Base-by-base conservation (phyloP, 1,140 invertebrate genomes). In the Drosophila ironensis region DNA sequence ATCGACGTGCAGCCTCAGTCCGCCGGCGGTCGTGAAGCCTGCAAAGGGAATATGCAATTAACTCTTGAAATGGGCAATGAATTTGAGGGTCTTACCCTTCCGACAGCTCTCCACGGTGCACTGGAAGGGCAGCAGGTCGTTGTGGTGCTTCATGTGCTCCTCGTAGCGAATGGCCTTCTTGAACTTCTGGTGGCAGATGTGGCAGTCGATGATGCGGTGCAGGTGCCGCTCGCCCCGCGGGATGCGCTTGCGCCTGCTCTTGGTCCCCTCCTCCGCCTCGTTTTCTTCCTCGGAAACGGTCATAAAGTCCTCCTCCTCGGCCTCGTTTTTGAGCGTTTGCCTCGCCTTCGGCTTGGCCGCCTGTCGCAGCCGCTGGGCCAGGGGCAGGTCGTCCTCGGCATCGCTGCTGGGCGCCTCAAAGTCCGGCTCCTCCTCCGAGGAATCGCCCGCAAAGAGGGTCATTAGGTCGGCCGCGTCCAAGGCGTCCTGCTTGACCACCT, bases 141-240 rank as follows among this genome's bases (percentile, higher is more conserved):
- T 88, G 42, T 89, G 88, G 38, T 88, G 74, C 51, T 86, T 88
- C 88, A 89, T 89, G 35, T 89, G 88, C 45, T 89, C 84, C 63
- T 89, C 72, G 28, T 89, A 89, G 9, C 76, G 70, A 6, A 88
- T 84, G 4, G 80, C 61, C 25, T 89, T 89, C 38, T 89, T 89
- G 46, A 89, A 89, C 12, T 87, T 89, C 22, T 89, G 81, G 14
- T 89, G 87, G 25, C 88, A 89, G 42, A 89, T 89, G 24, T 89
- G 87, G 2, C 88, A 89, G 17, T 88, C 87, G 17, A 89, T 89
- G 11, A 84, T 77, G 28, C 75, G 71, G 69, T 89, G 72, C 48
- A 88, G 48, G 17, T 87, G 70, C 0, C 80, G 59, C 22, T 89
- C 76, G 2, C 68, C 67, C 0, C 71, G 54, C 1, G 80, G 73